Evolutionary conservation across 2,888 invertebrate species (phyloP).

Genomic region (Idaea aversata): DNA sequence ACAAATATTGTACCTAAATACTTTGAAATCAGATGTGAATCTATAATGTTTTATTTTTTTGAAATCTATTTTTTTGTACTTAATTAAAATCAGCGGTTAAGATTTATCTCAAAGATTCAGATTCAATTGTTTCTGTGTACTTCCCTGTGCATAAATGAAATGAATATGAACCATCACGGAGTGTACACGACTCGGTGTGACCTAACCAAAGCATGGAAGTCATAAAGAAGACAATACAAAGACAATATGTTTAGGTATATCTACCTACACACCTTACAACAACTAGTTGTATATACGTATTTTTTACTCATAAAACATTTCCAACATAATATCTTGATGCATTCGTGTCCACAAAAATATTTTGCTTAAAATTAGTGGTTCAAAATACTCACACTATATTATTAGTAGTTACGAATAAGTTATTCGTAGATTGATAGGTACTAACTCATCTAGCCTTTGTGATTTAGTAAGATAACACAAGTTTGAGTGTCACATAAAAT

Average conservation of each 20-base stretch:
- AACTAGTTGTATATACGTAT: background rate
- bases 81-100: background rate
- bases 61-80: too few relatives aligned
- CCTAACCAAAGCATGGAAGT: background rate
- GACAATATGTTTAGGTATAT: background rate
- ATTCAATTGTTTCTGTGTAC: background rate
- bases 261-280: background rate
- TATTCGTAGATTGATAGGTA: too few relatives aligned
- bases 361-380: too few relatives aligned
- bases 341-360: background rate
- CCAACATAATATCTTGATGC: background rate
- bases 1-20: background rate
- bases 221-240: background rate
- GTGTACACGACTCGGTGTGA: background rate
- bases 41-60: background rate
- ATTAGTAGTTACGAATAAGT: too few relatives aligned
- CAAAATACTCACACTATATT: too few relatives aligned
- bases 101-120: background rate
- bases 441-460: too few relatives aligned
- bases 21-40: background rate
- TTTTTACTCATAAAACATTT: background rate
- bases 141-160: background rate
- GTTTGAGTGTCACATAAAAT: background rate
- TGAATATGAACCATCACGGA: background rate
- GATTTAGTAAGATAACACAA: background rate